phyloP scores from a whole-genome alignment of 2,888 invertebrate species.

The Dromius quadrimaculatus region DNA sequence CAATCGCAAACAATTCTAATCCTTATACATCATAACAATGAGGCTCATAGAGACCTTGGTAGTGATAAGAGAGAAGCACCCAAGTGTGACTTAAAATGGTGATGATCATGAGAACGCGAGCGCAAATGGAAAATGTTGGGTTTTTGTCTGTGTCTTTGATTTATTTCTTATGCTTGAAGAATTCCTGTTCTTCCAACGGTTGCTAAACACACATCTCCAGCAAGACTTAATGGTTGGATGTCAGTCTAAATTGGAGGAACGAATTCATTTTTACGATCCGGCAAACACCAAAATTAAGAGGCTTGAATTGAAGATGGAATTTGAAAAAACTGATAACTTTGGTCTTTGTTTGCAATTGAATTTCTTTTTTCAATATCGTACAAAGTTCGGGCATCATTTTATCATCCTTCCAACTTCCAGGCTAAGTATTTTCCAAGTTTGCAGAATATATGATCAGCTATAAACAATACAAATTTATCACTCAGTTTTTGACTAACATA shows the following conservation, averaged over 20 bases:
- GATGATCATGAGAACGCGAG: slow-evolving; percentile 33
- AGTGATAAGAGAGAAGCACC: slow-evolving; percentile 32
- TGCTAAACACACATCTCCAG: slow-evolving; percentile 6
- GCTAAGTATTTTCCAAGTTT: slow-evolving; percentile 13
- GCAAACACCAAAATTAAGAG: background rate
- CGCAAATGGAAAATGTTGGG: slow-evolving; percentile 28
- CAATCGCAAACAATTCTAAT: background rate
- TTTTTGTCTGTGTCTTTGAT: slow-evolving; percentile 31
- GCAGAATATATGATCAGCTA: slow-evolving; percentile 32
- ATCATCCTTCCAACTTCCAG: background rate
- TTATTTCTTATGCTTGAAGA: slow-evolving; percentile 32
- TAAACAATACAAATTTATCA: slow-evolving; percentile 39
- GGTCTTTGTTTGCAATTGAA: no score
- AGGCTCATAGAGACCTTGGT: background rate
- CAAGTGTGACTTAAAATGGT: slow-evolving; percentile 49
- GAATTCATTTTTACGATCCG: background rate
- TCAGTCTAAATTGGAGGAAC: slow-evolving; percentile 7
- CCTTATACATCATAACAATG: background rate
- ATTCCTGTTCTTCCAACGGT: slow-evolving; percentile 12
- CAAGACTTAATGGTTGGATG: slow-evolving; percentile 9
- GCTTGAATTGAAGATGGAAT: no score
- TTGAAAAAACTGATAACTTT: no score
- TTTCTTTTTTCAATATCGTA: no score
- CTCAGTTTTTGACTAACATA: slow-evolving; percentile 30
- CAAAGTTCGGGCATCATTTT: slow-evolving; percentile 2